Evolutionary conservation across 2,797 vertebrate species (phyloP).

Genomic region (Acrossocheilus wenchowensis): DNA sequence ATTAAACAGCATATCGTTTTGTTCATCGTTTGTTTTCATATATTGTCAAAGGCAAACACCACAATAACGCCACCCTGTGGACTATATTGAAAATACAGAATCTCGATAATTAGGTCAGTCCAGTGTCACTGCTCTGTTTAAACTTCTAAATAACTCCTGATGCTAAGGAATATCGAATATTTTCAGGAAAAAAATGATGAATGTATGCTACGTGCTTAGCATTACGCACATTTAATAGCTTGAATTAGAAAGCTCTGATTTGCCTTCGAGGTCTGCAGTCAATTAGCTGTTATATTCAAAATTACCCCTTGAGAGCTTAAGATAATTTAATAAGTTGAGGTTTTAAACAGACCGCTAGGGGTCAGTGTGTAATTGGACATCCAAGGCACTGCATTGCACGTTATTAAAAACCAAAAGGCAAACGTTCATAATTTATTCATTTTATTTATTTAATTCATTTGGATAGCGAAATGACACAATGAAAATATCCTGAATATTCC

Average conservation of each 20-base stretch:
- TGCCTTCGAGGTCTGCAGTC: background rate
- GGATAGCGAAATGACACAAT: slow-evolving; percentile 52
- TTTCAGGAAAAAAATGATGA: background rate
- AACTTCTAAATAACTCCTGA: background rate
- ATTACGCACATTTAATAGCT: background rate
- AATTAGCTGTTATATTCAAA: background rate
- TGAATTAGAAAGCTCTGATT: background rate
- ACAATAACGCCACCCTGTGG: slow-evolving; percentile 43
- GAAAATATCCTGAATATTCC: slow-evolving; percentile 16
- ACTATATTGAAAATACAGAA: slow-evolving; percentile 5
- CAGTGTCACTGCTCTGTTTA: slow-evolving; percentile 37
- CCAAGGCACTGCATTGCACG: slow-evolving; percentile 63
- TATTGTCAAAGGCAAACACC: background rate
- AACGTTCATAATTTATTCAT: slow-evolving; percentile 5
- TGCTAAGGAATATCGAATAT: background rate
- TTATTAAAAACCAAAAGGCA: slow-evolving; percentile 42
- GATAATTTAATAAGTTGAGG: background rate
- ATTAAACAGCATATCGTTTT: slow-evolving; percentile 8
- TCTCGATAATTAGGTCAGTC: slow-evolving; percentile 29
- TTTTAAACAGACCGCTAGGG: slow-evolving; percentile 58
- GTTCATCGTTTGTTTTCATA: background rate
- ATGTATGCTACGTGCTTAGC: too few species aligned
- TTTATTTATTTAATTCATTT: slow-evolving; percentile 2
- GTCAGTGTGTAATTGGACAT: slow-evolving; percentile 60
- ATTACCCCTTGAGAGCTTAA: background rate